Conservation (phyloP, 2,797 vertebrate genomes). For the Mormyrops attenuatus region DNA sequence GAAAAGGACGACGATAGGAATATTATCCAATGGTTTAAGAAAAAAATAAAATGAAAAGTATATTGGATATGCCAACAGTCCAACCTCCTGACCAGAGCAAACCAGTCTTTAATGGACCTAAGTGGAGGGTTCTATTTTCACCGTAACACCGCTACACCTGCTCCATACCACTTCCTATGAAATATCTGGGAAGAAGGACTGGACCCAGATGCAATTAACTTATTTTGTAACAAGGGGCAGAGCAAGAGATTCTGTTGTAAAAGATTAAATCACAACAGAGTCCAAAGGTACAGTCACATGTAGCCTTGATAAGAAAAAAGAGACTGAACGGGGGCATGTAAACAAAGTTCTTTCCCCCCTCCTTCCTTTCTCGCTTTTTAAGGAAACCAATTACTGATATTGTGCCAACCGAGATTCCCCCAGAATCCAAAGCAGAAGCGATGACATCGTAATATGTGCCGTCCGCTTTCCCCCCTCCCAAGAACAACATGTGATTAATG, state of each 20-base stretch:
- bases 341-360: constrained; percentile 48
- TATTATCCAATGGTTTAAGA: constrained; percentile 50
- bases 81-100: constrained; percentile 61
- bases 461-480: not conserved
- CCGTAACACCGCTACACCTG: constrained; percentile 60
- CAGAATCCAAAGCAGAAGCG: not conserved
- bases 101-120: constrained; percentile 62
- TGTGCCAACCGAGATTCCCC: constrained; percentile 5
- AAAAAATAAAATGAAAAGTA: constrained; percentile 51
- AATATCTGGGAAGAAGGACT: constrained; percentile 56
- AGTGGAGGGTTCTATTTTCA: constrained; percentile 41
- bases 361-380: constrained; percentile 6
- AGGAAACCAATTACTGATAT: constrained; percentile 14
- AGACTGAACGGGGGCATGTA: constrained; percentile 54
- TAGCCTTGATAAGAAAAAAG: constrained; percentile 59
- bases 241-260: constrained; percentile 53
- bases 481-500: constrained; percentile 29
- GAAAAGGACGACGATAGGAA: constrained; percentile 66
- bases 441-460: constrained; percentile 5
- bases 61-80: constrained; percentile 55
- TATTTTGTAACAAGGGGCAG: constrained; percentile 67
- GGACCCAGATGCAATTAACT: constrained; percentile 72
- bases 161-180: constrained; percentile 52
- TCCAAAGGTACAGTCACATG: constrained; percentile 57
- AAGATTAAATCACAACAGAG: constrained; percentile 45